A percentile compares a stretch with the other conserved stretches of the same genome.
Conservation (phyloP, 2,113 vertebrate species). For the Seriola rivoliana region DNA sequence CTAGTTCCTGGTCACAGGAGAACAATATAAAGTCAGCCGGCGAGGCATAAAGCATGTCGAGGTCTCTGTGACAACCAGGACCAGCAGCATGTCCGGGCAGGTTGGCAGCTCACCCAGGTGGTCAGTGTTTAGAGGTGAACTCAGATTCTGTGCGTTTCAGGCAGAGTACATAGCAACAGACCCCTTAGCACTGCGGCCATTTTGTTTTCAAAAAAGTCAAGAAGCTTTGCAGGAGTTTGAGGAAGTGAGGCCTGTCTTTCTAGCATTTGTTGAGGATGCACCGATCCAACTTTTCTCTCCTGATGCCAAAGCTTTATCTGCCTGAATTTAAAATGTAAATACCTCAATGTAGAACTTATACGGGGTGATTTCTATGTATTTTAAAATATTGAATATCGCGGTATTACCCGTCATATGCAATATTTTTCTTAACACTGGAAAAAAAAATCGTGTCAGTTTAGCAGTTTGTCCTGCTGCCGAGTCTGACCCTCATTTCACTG, state of each 20-base stretch:
- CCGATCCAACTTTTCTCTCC: too few relatives aligned
- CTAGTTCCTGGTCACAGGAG: slow-evolving; percentile 9
- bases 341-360: too few relatives aligned
- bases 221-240: background rate
- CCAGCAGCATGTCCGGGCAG: slow-evolving; percentile 41
- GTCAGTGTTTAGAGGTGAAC: background rate
- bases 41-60: background rate
- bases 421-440: too few relatives aligned
- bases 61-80: slow-evolving; percentile 33
- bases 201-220: background rate
- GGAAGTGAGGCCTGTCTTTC: background rate
- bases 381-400: too few relatives aligned
- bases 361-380: too few relatives aligned
- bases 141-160: background rate
- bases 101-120: slow-evolving; percentile 5
- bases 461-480: too few relatives aligned
- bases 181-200: background rate
- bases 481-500: too few relatives aligned
- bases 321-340: too few relatives aligned
- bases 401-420: too few relatives aligned
- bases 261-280: too few relatives aligned
- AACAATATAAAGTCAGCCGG: background rate
- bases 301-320: too few relatives aligned
- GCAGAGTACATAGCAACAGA: background rate
- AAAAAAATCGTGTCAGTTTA: too few relatives aligned